Percentiles rank a stretch among this genome's conserved stretches.
Conservation (phyloP, 2,888 invertebrate genomes). For the Nebria salina region DNA sequence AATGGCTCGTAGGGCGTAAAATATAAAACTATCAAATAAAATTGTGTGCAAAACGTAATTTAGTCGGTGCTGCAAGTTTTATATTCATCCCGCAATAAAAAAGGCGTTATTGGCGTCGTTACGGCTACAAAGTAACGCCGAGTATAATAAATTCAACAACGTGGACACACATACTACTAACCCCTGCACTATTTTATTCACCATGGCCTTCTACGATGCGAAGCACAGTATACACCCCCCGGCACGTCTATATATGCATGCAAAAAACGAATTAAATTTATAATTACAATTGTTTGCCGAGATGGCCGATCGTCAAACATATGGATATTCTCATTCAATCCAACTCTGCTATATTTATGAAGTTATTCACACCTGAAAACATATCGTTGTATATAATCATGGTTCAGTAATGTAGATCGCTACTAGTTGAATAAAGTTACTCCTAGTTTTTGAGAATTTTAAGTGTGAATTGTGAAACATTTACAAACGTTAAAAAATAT, state of each 20-base stretch:
- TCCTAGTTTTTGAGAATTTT: too few species aligned
- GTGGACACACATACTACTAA: neutral
- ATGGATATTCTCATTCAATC: neutral
- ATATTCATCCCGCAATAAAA: conserved; percentile 47
- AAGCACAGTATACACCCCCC: neutral
- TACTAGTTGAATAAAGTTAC: too few species aligned
- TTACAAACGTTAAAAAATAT: too few species aligned
- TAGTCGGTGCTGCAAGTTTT: conserved; percentile 47
- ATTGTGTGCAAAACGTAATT: conserved; percentile 47
- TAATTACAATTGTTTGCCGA: conserved; percentile 28
- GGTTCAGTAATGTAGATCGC: neutral
- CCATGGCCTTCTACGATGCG: neutral
- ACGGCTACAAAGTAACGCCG: conserved; percentile 46
- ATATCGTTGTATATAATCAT: neutral
- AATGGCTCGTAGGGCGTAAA: conserved; percentile 31
- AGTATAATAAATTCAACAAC: conserved; percentile 45
- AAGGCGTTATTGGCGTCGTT: conserved; percentile 46
- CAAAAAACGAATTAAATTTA: conserved; percentile 42
- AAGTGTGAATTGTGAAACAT: too few species aligned
- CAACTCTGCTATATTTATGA: neutral
- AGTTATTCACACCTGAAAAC: conserved; percentile 14
- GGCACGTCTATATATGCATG: conserved; percentile 28
- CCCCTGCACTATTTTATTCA: neutral
- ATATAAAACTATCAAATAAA: conserved; percentile 47
- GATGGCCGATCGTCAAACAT: neutral